Evolutionary conservation across 2,888 invertebrate genomes (phyloP).

Genomic region (Aelia acuminata): DNA sequence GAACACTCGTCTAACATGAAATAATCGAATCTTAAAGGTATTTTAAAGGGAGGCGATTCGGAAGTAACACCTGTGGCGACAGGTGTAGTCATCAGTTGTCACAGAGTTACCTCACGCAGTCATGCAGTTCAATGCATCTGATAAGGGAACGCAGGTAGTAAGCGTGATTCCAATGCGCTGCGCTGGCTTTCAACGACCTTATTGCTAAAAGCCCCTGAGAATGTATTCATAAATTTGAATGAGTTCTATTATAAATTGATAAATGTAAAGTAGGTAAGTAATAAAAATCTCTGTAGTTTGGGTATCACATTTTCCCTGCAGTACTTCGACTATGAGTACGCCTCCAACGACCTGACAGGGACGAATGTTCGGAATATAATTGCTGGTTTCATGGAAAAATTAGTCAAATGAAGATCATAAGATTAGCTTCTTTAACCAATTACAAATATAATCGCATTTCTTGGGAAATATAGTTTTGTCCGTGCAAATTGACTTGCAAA

Average conservation of each 20-base stretch:
- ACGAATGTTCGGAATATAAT: no score
- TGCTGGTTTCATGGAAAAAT: no score
- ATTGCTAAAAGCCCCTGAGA: neutral
- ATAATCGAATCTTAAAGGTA: neutral
- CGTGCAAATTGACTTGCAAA: no score
- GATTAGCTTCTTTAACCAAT: no score
- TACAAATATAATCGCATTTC: no score
- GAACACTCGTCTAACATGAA: neutral
- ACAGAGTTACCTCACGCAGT: neutral
- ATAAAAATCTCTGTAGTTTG: no score
- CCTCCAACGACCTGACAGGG: no score
- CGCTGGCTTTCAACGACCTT: neutral
- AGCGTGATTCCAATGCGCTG: neutral
- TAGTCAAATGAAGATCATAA: no score
- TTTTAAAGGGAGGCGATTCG: neutral
- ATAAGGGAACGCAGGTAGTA: conserved; percentile 16
- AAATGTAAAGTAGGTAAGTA: no score
- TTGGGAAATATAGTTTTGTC: no score
- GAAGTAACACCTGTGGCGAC: neutral
- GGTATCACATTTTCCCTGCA: no score
- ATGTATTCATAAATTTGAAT: neutral
- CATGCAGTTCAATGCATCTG: neutral
- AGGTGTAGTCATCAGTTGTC: neutral
- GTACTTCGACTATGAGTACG: no score
- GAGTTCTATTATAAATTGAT: neutral